Percentiles rank a stretch among this genome's conserved stretches.
Conservation (phyloP, 1,140 invertebrate genomes). For the Mercenaria mercenaria region DNA sequence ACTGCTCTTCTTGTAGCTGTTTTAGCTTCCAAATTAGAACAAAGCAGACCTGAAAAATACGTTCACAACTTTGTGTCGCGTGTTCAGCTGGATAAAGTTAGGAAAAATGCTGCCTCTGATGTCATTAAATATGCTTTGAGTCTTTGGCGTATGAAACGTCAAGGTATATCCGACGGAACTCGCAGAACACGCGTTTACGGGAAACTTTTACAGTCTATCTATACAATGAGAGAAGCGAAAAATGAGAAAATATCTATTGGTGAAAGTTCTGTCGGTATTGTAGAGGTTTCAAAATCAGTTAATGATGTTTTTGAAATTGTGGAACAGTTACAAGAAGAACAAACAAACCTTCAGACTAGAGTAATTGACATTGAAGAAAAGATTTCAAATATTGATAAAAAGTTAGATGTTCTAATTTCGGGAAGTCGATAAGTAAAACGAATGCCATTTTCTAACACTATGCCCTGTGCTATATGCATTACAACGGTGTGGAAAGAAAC, state of each 20-base stretch:
- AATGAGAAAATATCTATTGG: slow-evolving; percentile 74
- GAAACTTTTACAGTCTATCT: slow-evolving; percentile 74
- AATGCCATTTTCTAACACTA: background rate
- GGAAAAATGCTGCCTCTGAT: slow-evolving; percentile 77
- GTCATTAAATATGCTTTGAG: slow-evolving; percentile 78
- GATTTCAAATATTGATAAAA: slow-evolving; percentile 49
- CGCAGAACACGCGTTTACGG: slow-evolving; percentile 72
- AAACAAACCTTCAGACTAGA: slow-evolving; percentile 66
- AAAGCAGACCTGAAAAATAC: slow-evolving; percentile 79
- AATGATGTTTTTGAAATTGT: slow-evolving; percentile 73
- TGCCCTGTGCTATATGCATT: background rate
- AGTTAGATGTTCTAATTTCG: slow-evolving; percentile 40
- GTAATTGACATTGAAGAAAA: slow-evolving; percentile 68
- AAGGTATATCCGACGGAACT: slow-evolving; percentile 14
- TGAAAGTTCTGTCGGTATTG: slow-evolving; percentile 75
- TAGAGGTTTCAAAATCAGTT: slow-evolving; percentile 74
- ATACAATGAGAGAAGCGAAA: slow-evolving; percentile 75
- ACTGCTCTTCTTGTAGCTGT: slow-evolving; percentile 84
- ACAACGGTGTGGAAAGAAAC: background rate
- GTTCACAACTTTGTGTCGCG: slow-evolving; percentile 78
- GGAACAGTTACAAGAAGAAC: slow-evolving; percentile 69
- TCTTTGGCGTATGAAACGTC: slow-evolving; percentile 72
- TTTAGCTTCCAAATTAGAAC: slow-evolving; percentile 79
- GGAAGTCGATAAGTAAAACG: background rate
- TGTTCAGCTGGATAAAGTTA: slow-evolving; percentile 76